Percentiles rank a stretch among this genome's conserved stretches.
Evolutionary conservation across 2,113 vertebrate species (phyloP).

Genomic region (Myotis yumanensis): DNA sequence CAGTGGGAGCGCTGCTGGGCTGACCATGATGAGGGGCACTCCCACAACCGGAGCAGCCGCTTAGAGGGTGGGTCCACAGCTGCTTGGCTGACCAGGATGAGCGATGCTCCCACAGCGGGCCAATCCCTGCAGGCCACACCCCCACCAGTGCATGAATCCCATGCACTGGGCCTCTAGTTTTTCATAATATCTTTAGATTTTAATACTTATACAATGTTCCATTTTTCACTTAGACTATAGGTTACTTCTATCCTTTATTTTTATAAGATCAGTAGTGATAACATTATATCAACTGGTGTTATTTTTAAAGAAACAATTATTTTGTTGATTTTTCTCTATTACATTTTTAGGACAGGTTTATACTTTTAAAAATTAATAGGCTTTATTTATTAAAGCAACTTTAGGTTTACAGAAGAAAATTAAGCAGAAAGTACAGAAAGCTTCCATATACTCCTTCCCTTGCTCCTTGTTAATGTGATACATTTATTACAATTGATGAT

Average conservation of each 20-base stretch:
- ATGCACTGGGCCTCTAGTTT: not conserved
- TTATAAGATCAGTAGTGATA: not conserved
- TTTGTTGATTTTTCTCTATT: slow-evolving; percentile 21
- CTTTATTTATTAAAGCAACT: not conserved
- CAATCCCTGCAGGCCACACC: no score
- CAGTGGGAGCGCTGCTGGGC: no score
- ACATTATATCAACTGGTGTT: not conserved
- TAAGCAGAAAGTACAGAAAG: not conserved
- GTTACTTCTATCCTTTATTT: slow-evolving; percentile 9
- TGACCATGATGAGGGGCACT: no score
- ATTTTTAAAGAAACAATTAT: not conserved
- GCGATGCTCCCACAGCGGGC: no score
- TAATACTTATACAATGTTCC: not conserved
- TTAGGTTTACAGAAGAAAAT: not conserved
- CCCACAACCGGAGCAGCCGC: no score
- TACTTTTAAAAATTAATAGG: not conserved
- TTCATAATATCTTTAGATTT: not conserved
- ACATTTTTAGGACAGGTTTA: not conserved
- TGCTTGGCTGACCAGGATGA: no score
- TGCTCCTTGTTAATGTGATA: not conserved
- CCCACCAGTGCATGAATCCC: no score
- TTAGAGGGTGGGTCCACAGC: no score
- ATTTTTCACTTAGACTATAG: not conserved
- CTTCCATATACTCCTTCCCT: not conserved
- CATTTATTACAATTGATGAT: not conserved